A percentile compares a stretch with the other conserved stretches of the same genome.
Conservation (phyloP, 2,888 invertebrate species). For the Nemoura dubitans region DNA sequence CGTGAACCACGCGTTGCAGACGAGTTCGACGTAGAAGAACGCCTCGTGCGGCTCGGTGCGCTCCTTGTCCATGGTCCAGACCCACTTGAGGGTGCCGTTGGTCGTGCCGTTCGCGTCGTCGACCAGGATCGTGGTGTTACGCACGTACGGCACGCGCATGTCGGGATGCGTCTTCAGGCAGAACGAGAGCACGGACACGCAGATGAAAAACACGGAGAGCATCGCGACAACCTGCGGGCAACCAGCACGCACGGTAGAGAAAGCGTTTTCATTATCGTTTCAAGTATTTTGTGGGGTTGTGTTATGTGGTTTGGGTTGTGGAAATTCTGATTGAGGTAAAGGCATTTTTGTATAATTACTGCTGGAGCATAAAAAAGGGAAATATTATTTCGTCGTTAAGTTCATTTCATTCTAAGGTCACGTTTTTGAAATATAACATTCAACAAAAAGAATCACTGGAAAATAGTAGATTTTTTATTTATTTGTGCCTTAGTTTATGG, state of each 20-base stretch:
- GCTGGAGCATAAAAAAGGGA: too few species aligned
- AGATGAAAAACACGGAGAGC: constrained; percentile 95
- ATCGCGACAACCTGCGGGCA: constrained; percentile 83
- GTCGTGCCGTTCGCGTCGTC: constrained; percentile 61
- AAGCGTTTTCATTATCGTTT: too few species aligned
- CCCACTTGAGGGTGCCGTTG: constrained; percentile 51
- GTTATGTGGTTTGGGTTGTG: too few species aligned
- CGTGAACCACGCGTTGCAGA: constrained; percentile 97
- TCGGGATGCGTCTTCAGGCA: constrained; percentile 96
- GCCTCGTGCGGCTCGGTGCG: constrained; percentile 70
- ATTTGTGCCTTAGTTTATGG: too few species aligned
- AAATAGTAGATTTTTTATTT: too few species aligned
- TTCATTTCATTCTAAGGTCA: too few species aligned
- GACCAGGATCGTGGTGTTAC: constrained; percentile 50
- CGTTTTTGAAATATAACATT: too few species aligned
- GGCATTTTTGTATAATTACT: too few species aligned
- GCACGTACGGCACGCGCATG: constrained; percentile 70
- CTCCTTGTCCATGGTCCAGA: constrained; percentile 56
- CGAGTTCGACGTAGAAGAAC: constrained; percentile 91
- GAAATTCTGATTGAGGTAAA: too few species aligned
- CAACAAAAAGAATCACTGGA: too few species aligned
- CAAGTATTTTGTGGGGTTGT: too few species aligned
- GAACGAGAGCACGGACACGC: constrained; percentile 94
- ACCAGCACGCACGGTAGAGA: neutral
- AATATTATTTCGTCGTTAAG: too few species aligned